Evolutionary conservation across 2,888 invertebrate genomes (phyloP), one percentile per base, ranked within the genome.

Genomic region (Clusia tigrina): DNA sequence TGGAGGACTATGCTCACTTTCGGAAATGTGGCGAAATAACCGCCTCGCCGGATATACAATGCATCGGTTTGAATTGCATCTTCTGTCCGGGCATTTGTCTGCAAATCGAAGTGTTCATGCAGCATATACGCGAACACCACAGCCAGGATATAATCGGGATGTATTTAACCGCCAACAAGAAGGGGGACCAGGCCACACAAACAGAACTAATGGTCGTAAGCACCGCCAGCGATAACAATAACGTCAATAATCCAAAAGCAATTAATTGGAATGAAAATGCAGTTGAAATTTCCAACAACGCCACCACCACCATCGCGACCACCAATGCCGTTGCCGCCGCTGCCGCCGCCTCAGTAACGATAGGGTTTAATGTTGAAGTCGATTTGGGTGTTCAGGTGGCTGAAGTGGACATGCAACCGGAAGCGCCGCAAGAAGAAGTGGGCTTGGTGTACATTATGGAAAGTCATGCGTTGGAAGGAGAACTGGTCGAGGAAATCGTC

Each of bases 1-100:
- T 80, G 54, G 74, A 77, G 63, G 80, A 79, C 60, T 80, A 72
- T 63, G 69, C 78, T 10, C 73, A 72, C 54, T 79, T 80, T 65
- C 72, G 72, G 25, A 78, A 79, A 60, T 79, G 79, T 61, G 79
- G 79, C n/a, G 78, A 78, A 71, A 78, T 79, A 22, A 80, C 79
- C 17, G 72, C 73, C 20, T 80, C 80, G 10, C 78, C 79, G 48
- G 79, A 80, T 67, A 71, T 73, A 12, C 74, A 77, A 67, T 72
- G 72, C 42, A 77, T 80, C 55, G 80, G 79, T 48, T 76, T 79
- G 54, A 79, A 78, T 67, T 79, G 79, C 58, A 67, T 71, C 59
- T 79, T 78, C 59, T 79, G 79, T 42, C 68, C 76, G 58, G 78
- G 78, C 2, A 77, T 78, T 70, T 80, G 78, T 55, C 64, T 80